phyloP scores from a whole-genome alignment of 2,888 invertebrate genomes.

The Polymixis flavicincta region DNA sequence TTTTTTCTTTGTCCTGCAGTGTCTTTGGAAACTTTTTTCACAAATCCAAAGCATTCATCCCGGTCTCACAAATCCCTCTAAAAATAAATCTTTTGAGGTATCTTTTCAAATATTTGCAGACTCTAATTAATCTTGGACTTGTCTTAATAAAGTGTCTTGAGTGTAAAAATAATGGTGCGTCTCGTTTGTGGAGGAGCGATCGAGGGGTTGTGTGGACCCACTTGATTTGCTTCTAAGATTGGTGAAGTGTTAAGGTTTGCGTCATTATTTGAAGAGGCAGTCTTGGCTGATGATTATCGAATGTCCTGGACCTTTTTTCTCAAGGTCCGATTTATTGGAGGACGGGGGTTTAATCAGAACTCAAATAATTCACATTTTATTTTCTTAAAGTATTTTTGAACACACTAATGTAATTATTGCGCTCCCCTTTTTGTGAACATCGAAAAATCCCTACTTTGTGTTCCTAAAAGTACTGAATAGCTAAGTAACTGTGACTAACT shows the following conservation, averaged over 20 bases:
- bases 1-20: constrained; percentile 10
- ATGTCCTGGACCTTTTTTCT: not conserved
- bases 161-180: constrained; percentile 45
- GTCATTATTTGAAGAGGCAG: constrained; percentile 38
- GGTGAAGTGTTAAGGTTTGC: constrained; percentile 24
- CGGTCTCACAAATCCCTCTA: constrained; percentile 17
- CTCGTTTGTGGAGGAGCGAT: constrained; percentile 28
- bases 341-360: not conserved
- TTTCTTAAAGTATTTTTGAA: not conserved
- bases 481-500: not conserved
- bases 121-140: constrained; percentile 58
- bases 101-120: constrained; percentile 59
- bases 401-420: not conserved
- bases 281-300: constrained; percentile 4
- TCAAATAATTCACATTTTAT: not conserved
- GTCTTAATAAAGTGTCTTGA: constrained; percentile 51
- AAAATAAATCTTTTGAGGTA: constrained; percentile 56
- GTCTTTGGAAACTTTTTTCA: constrained; percentile 22
- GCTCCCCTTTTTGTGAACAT: not conserved
- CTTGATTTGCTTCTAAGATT: constrained; percentile 28
- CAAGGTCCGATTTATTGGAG: constrained; percentile 14
- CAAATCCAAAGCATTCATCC: constrained; percentile 40
- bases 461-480: not conserved
- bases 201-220: constrained; percentile 35
- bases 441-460: not conserved